Evolutionary conservation across 2,113 vertebrate genomes (phyloP).

Genomic region (Uria lomvia): DNA sequence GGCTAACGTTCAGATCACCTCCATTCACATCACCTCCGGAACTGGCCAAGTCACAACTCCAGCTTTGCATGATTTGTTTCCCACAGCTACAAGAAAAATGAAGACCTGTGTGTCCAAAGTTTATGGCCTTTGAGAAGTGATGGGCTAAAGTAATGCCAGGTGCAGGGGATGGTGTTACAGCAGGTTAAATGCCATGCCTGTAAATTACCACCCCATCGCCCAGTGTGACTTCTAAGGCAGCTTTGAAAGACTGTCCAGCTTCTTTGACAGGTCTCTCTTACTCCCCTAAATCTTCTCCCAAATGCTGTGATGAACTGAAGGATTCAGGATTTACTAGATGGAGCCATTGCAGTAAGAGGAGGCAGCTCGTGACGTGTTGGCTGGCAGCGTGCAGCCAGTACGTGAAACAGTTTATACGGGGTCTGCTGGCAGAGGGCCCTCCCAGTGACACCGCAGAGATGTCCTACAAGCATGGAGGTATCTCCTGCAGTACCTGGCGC

Average conservation of each 20-base stretch:
- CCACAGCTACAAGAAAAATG: slow-evolving; percentile 50
- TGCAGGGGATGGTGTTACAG: slow-evolving; percentile 33
- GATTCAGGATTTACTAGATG: slow-evolving; percentile 13
- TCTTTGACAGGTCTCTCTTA: slow-evolving; percentile 49
- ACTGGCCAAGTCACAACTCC: slow-evolving; percentile 21
- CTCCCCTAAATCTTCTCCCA: slow-evolving; percentile 49
- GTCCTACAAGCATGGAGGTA: neutral
- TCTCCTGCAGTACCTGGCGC: neutral
- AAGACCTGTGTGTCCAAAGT: slow-evolving; percentile 35
- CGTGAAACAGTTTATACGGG: neutral
- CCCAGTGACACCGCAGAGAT: neutral
- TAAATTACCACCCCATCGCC: slow-evolving; percentile 19
- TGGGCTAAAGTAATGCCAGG: slow-evolving; percentile 56
- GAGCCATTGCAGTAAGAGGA: neutral
- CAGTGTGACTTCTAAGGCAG: slow-evolving; percentile 15
- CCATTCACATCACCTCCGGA: slow-evolving; percentile 11
- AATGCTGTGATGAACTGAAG: slow-evolving; percentile 10
- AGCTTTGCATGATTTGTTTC: slow-evolving; percentile 59
- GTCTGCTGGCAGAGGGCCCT: neutral
- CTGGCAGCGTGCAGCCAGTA: neutral
- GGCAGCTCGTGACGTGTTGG: neutral
- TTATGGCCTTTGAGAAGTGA: slow-evolving; percentile 61
- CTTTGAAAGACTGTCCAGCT: slow-evolving; percentile 29
- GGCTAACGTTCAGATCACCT: slow-evolving; percentile 13
- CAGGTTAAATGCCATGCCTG: slow-evolving; percentile 56